Conservation (phyloP, 2,888 invertebrate species). For the Agriotes lineatus region DNA sequence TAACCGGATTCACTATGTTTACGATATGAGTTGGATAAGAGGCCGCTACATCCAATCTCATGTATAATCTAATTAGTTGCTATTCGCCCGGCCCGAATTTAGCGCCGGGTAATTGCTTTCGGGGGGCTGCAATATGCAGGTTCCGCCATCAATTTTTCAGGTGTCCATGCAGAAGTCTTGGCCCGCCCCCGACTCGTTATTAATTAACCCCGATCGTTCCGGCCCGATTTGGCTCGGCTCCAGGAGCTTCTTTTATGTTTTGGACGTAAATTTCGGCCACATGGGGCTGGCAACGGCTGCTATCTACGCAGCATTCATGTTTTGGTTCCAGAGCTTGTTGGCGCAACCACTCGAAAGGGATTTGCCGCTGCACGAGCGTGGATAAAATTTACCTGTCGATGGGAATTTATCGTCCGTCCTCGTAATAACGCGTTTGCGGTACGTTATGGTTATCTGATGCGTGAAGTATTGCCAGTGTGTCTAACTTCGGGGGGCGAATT, state of each 20-base stretch:
- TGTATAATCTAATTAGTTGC: slow-evolving; percentile 12
- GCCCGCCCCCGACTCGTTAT: not conserved
- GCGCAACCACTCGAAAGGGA: not conserved
- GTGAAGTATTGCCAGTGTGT: not conserved
- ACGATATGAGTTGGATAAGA: slow-evolving; percentile 13
- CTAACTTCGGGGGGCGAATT: not conserved
- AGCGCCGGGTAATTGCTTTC: not conserved
- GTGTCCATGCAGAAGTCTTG: not conserved
- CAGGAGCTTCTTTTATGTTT: slow-evolving; percentile 1
- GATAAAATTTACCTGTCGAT: not conserved
- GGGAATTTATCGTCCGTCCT: not conserved
- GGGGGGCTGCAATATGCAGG: slow-evolving; percentile 4
- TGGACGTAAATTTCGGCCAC: not conserved
- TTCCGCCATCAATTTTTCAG: slow-evolving; percentile 9
- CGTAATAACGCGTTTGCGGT: not conserved
- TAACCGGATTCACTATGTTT: slow-evolving; percentile 12
- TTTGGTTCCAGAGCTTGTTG: not conserved
- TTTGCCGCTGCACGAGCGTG: not conserved
- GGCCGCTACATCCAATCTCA: slow-evolving; percentile 6
- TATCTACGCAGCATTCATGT: not conserved
- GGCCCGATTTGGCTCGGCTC: not conserved
- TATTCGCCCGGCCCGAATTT: not conserved
- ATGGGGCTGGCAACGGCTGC: not conserved
- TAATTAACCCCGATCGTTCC: slow-evolving; percentile 9
- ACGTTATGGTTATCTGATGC: not conserved